phyloP scores from a whole-genome alignment of 2,797 vertebrate genomes.

The Siniperca obscura region DNA sequence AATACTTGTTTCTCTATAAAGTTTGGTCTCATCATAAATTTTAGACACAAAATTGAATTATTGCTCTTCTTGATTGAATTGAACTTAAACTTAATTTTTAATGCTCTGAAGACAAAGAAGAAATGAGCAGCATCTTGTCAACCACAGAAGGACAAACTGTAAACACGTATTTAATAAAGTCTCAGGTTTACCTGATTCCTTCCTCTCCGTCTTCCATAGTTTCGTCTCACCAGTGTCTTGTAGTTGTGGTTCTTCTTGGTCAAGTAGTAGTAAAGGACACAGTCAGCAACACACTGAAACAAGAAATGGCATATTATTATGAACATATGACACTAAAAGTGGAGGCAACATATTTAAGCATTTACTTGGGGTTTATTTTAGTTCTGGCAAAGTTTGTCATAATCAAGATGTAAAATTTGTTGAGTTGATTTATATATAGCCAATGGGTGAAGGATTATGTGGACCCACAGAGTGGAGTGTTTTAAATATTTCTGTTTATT shows the following conservation, averaged over 20 bases:
- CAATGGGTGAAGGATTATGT: background rate
- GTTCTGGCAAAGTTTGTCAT: background rate
- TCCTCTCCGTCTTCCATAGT: constrained; percentile 94
- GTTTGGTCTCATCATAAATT: background rate
- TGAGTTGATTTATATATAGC: background rate
- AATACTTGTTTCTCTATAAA: background rate
- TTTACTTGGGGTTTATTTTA: background rate
- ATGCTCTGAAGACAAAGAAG: background rate
- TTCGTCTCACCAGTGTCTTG: constrained; percentile 96
- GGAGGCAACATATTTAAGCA: background rate
- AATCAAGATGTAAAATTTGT: background rate
- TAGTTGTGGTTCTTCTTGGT: constrained; percentile 99
- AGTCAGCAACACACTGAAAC: constrained; percentile 94
- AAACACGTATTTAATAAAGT: background rate
- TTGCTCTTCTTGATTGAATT: background rate
- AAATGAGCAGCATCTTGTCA: background rate
- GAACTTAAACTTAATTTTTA: background rate
- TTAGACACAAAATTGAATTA: background rate
- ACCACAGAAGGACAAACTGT: background rate
- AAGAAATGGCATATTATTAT: background rate
- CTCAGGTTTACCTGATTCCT: constrained; percentile 91
- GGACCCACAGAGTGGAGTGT: background rate
- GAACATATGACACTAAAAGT: background rate
- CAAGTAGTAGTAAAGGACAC: constrained; percentile 98
- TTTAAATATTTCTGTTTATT: background rate